phyloP scores from a whole-genome alignment of 1,140 invertebrate species.

The Sesamia nonagrioides region DNA sequence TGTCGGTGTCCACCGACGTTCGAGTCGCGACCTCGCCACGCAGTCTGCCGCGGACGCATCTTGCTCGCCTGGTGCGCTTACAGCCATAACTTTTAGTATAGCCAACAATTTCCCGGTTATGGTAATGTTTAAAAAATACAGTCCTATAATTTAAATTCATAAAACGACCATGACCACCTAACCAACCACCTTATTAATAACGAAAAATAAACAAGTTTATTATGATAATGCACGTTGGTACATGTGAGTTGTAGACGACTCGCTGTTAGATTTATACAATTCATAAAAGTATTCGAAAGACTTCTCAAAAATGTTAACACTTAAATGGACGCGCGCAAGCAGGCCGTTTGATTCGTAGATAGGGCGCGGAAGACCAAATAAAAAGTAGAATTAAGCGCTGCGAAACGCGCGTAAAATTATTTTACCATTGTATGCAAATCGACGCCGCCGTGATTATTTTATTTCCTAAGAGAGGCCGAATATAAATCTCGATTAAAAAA shows the following conservation, averaged over 20 bases:
- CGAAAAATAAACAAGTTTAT: neutral
- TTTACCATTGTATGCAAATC: constrained; percentile 88
- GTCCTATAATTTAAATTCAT: constrained; percentile 14
- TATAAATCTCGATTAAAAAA: constrained; percentile 86
- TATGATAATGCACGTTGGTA: neutral
- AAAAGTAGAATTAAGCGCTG: constrained; percentile 86
- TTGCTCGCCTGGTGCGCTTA: constrained; percentile 48
- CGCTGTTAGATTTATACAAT: constrained; percentile 31
- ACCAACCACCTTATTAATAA: neutral
- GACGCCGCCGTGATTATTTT: constrained; percentile 85
- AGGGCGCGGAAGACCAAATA: constrained; percentile 82
- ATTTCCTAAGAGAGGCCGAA: constrained; percentile 85
- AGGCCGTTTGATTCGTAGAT: constrained; percentile 86
- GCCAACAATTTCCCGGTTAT: constrained; percentile 6
- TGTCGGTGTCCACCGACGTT: constrained; percentile 58
- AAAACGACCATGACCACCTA: neutral
- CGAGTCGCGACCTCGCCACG: constrained; percentile 73
- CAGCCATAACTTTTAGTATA: constrained; percentile 25
- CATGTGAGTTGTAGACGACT: neutral
- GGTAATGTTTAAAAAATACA: neutral
- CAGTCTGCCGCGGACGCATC: constrained; percentile 72
- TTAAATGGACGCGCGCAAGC: constrained; percentile 74
- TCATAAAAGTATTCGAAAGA: constrained; percentile 46
- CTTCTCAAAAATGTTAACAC: constrained; percentile 79
- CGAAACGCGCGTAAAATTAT: constrained; percentile 87